phyloP scores from a whole-genome alignment of 2,113 vertebrate genomes.

The Pantherophis guttatus region DNA sequence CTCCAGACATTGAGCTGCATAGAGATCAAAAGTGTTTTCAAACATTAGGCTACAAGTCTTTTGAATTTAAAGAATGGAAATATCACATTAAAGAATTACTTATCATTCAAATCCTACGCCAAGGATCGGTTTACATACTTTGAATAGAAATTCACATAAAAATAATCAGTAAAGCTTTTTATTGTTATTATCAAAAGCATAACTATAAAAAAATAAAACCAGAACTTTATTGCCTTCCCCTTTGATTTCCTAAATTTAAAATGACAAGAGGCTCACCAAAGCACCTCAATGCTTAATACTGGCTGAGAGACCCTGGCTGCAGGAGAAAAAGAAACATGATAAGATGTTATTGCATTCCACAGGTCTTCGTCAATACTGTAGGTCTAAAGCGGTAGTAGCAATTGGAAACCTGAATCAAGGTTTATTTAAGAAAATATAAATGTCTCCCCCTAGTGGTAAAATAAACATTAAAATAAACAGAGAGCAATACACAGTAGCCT shows the following conservation, averaged over 20 bases:
- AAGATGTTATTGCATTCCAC: background rate
- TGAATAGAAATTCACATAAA: background rate
- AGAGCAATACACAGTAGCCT: background rate
- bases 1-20: background rate
- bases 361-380: background rate
- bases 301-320: background rate
- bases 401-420: background rate
- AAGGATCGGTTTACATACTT: background rate
- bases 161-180: slow-evolving; percentile 47
- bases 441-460: background rate
- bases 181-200: slow-evolving; percentile 54
- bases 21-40: slow-evolving; percentile 9
- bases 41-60: background rate
- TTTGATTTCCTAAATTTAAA: slow-evolving; percentile 39
- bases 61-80: background rate
- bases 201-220: slow-evolving; percentile 42
- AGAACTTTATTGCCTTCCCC: slow-evolving; percentile 6
- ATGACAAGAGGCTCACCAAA: background rate
- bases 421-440: background rate
- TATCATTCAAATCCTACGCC: background rate
- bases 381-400: background rate
- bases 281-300: background rate
- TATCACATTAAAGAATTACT: background rate
- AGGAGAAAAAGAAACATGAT: slow-evolving; percentile 25
- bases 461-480: background rate